Evolutionary conservation across 1,140 invertebrate species (phyloP).

Genomic region (Papilio machaon): DNA sequence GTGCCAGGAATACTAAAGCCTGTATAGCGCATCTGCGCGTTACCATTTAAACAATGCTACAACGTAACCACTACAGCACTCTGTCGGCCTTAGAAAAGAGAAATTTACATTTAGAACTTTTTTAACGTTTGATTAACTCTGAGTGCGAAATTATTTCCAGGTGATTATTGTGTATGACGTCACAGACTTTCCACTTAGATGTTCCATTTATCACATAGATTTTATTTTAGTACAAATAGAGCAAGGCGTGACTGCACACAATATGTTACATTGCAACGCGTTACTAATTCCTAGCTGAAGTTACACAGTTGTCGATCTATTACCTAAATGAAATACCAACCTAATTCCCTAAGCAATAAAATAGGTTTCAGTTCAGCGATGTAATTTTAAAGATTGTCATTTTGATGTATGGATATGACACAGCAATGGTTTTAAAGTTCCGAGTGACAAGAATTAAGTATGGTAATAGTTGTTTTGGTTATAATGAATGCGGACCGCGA

Average conservation of each 20-base stretch:
- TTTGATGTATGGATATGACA: conserved; percentile 48
- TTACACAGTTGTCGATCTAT: conserved; percentile 44
- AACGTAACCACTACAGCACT: neutral
- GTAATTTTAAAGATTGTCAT: conserved; percentile 33
- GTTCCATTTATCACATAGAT: conserved; percentile 11
- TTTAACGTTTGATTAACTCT: neutral
- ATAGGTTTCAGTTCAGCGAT: neutral
- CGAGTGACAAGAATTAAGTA: conserved; percentile 52
- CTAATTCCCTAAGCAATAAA: neutral
- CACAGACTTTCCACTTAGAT: neutral
- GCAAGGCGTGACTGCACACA: conserved; percentile 45
- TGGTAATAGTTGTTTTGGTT: conserved; percentile 48
- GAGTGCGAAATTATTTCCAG: neutral
- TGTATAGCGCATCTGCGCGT: conserved; percentile 24
- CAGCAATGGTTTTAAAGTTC: conserved; percentile 50
- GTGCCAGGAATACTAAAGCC: neutral
- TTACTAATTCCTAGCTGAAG: conserved; percentile 50
- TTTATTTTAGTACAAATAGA: conserved; percentile 42
- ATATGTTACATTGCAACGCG: conserved; percentile 48
- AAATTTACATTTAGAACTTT: too few species aligned
- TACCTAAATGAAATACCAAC: neutral
- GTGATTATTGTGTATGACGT: neutral
- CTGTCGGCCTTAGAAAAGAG: too few species aligned
- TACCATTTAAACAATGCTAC: conserved; percentile 16
- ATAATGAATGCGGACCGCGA: conserved; percentile 51